phyloP scores from a whole-genome alignment of 2,113 vertebrate genomes.

The Origma solitaria region DNA sequence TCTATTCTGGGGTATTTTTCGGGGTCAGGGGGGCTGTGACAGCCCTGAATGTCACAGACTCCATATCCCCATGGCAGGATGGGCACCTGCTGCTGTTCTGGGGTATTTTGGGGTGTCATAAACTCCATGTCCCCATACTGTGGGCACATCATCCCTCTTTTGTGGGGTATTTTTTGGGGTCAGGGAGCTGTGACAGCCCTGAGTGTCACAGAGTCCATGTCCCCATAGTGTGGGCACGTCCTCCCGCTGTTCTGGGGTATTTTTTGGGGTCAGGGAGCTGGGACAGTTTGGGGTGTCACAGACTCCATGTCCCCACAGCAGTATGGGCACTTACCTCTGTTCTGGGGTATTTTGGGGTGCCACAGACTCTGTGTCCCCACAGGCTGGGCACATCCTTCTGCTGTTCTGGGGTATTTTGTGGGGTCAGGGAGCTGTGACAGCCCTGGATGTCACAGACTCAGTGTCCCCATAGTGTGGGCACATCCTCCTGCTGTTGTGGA shows the following conservation, averaged over 20 bases:
- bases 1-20: not conserved
- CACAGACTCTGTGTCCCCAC: no score
- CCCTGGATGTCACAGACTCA: no score
- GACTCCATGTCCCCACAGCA: not conserved
- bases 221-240: not conserved
- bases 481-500: rapidly evolving
- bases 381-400: rapidly evolving
- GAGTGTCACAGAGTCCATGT: not conserved
- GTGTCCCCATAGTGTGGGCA: not conserved
- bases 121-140: not conserved
- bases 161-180: not conserved
- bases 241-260: rapidly evolving
- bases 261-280: rapidly evolving
- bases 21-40: not conserved
- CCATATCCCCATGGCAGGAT: not conserved
- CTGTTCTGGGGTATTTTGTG: not conserved
- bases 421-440: not conserved
- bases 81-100: not conserved
- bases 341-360: not conserved
- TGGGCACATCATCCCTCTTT: no score
- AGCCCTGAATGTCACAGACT: no score
- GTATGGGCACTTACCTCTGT: rapidly evolving
- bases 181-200: no score
- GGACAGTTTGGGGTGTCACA: not conserved
- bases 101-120: not conserved